A percentile compares a stretch with the other conserved stretches of the same genome.
phyloP scores from a whole-genome alignment of 2,797 vertebrate species.

The Myripristis murdjan region DNA sequence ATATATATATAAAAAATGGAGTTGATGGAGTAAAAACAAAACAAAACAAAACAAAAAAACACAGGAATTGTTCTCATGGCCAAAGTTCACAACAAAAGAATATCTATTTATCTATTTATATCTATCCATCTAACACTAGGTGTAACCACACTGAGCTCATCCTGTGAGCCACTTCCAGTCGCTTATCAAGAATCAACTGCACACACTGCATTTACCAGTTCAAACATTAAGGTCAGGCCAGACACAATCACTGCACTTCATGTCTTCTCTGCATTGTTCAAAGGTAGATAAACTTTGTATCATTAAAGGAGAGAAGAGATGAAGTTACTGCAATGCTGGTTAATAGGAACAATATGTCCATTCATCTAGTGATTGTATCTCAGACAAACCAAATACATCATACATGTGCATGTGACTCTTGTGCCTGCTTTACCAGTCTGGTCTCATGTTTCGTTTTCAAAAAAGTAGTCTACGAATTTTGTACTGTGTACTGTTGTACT shows the following conservation, averaged over 20 bases:
- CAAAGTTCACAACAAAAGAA: background rate
- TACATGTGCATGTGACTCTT: conserved; percentile 24
- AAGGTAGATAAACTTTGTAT: no score
- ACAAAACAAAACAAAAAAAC: background rate
- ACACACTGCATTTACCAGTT: conserved; percentile 9
- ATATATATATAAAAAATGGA: no score
- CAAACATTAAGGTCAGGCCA: background rate
- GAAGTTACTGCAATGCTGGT: no score
- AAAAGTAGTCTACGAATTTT: background rate
- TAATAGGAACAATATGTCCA: background rate
- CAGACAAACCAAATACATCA: conserved; percentile 22
- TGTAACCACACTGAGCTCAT: background rate
- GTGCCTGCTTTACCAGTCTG: conserved; percentile 33
- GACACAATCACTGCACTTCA: background rate
- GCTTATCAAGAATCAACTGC: background rate
- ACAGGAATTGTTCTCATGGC: background rate
- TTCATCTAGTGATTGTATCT: background rate
- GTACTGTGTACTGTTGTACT: background rate
- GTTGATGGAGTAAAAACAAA: background rate
- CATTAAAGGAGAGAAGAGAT: no score
- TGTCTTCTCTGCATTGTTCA: background rate
- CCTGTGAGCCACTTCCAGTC: no score
- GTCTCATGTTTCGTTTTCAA: conserved; percentile 31
- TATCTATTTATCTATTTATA: background rate
- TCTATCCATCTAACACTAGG: no score